phyloP scores from a whole-genome alignment of 2,888 invertebrate genomes.

The Caenorhabditis sulstoni region DNA sequence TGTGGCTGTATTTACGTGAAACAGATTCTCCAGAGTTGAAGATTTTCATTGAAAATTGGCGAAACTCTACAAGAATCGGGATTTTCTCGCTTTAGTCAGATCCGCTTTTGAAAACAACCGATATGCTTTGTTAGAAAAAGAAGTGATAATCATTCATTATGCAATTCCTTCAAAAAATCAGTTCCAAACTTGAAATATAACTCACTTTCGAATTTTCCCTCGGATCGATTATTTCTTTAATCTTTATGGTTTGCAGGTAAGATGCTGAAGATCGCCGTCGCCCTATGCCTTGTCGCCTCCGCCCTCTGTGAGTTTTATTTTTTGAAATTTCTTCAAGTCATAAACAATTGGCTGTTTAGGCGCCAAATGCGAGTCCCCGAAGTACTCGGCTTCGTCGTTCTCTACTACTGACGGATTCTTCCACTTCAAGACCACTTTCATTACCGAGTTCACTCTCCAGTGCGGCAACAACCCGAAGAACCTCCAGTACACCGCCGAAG shows the following conservation, averaged over 20 bases:
- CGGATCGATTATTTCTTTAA: not conserved
- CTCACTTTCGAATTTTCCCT: not conserved
- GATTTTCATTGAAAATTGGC: not conserved
- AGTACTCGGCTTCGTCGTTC: slow-evolving; percentile 86
- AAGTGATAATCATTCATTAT: too few relatives aligned
- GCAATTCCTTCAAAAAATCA: too few relatives aligned
- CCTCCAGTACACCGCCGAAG: slow-evolving; percentile 90
- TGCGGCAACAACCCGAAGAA: slow-evolving; percentile 84
- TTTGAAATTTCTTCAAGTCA: not conserved
- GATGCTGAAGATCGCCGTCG: slow-evolving; percentile 59
- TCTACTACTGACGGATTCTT: slow-evolving; percentile 94
- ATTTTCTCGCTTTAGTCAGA: too few relatives aligned
- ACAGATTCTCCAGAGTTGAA: not conserved
- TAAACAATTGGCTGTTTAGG: slow-evolving; percentile 39
- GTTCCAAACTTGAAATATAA: too few relatives aligned
- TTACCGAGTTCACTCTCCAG: slow-evolving; percentile 91
- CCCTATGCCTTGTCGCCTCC: slow-evolving; percentile 52
- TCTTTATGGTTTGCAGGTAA: slow-evolving; percentile 38
- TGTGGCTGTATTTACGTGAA: slow-evolving; percentile 40
- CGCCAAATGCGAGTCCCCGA: slow-evolving; percentile 82
- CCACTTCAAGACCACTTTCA: slow-evolving; percentile 89
- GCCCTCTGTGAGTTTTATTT: slow-evolving; percentile 59
- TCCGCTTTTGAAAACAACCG: too few relatives aligned
- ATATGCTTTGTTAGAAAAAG: too few relatives aligned
- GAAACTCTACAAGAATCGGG: too few relatives aligned